Percentiles rank a stretch among this genome's conserved stretches.
Evolutionary conservation across 2,113 vertebrate genomes (phyloP).

Genomic region (Piliocolobus tephrosceles): DNA sequence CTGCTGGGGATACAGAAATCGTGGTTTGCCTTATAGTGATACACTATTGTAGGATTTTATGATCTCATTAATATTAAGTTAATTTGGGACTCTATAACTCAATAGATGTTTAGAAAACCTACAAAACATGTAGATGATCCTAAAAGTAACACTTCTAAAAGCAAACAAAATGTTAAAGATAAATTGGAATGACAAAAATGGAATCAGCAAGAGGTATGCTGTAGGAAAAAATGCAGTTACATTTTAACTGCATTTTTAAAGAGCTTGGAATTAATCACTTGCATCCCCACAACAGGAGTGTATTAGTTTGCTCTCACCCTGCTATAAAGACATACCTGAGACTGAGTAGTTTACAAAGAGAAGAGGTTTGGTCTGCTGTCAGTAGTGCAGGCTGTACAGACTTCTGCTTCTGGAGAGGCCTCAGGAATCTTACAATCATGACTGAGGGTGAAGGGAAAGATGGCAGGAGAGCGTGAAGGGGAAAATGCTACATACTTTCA

Average conservation of each 20-base stretch:
- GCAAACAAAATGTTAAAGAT: not conserved
- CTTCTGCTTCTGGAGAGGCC: too few relatives aligned
- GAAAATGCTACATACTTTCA: too few relatives aligned
- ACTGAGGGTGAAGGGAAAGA: too few relatives aligned
- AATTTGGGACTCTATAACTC: not conserved
- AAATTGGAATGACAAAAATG: not conserved
- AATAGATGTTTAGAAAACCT: not conserved
- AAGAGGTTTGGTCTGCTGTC: too few relatives aligned
- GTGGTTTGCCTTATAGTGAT: not conserved
- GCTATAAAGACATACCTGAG: too few relatives aligned
- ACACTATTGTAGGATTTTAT: not conserved
- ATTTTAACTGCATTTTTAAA: not conserved
- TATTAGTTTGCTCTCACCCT: too few relatives aligned
- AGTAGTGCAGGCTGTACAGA: too few relatives aligned
- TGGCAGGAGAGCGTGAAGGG: too few relatives aligned
- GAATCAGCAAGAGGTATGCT: not conserved
- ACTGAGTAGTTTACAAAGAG: too few relatives aligned
- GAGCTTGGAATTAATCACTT: not conserved
- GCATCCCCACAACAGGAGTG: not conserved
- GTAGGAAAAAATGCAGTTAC: not conserved
- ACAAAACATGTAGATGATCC: not conserved
- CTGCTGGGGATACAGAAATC: not conserved
- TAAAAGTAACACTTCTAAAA: not conserved
- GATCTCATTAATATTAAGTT: not conserved
- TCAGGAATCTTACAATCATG: too few relatives aligned